Conservation (phyloP, 2,888 invertebrate genomes). For the Melanostoma mellinum region DNA sequence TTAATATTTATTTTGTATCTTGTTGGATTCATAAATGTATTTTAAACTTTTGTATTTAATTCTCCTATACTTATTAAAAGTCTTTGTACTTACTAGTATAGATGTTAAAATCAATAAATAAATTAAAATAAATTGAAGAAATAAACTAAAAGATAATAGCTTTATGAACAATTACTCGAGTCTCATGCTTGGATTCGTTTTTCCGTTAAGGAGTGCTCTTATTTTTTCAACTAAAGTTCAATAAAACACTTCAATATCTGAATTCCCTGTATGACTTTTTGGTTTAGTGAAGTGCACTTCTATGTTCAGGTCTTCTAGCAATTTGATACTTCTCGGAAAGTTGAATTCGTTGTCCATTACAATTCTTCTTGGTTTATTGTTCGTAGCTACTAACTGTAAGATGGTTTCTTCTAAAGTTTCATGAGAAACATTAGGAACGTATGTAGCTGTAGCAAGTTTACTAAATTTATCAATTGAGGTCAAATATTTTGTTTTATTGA, state of each 20-base stretch:
- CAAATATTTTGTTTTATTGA: not conserved
- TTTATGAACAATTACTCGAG: not conserved
- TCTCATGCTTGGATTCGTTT: not conserved
- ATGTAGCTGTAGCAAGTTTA: slow-evolving; percentile 3
- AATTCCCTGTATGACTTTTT: not conserved
- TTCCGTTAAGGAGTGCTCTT: not conserved
- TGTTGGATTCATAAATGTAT: no score
- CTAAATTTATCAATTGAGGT: not conserved
- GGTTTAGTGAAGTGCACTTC: not conserved
- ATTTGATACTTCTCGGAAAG: not conserved
- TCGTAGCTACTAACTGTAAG: slow-evolving; percentile 3
- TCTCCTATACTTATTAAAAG: no score
- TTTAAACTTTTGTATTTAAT: no score
- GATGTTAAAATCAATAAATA: no score
- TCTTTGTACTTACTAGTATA: no score
- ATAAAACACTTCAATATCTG: not conserved
- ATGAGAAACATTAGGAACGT: slow-evolving; percentile 4
- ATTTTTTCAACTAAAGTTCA: slow-evolving; percentile 8
- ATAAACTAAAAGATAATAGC: not conserved
- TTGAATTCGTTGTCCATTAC: not conserved
- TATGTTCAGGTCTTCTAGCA: not conserved
- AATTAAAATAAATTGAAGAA: no score
- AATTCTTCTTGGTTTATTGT: no score
- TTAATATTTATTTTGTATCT: no score
- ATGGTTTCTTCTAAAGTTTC: slow-evolving; percentile 3